Base-by-base conservation (phyloP, 2,113 vertebrate species). In the Cephalopterus ornatus region DNA sequence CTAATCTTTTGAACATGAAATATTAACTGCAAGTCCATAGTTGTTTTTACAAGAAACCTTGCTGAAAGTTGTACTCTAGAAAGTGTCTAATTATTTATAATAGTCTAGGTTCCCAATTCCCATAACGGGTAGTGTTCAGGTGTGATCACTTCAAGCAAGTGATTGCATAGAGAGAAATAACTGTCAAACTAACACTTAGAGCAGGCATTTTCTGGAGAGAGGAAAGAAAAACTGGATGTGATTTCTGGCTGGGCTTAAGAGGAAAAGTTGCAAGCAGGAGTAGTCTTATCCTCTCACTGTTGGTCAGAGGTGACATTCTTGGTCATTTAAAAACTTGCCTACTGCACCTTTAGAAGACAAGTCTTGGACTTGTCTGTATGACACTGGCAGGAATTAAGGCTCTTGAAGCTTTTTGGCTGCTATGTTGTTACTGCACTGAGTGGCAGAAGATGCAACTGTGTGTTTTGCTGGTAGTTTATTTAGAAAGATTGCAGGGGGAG, bases 51-150 rank as follows among this genome's bases (percentile, higher is more conserved):
- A 3, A 82, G 33, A 22, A 67, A 33, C 13, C 11, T 78, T 79
- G 28, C 18, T 61, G n/a, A 44, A 81, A 92, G 30, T 4, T 52
- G 4, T 67, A 12, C 32, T 65, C 9, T 9, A 44, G 39, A 12
- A 70, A 56, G 23, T 44, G 47, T 3, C 10, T 41, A 19, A 32
- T 26, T 75, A 67, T 7, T 82, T 55, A 12, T 24, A 52, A 33
- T 33, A n/a, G 26, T 47, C n/a, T 50, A 19, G 15, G 27, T 66
- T 17, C 16, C 44, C 0, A 0, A 41, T 79, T 32, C 32, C 14
- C 20, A n/a, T 26, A 78, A n/a, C 2, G 59, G 28, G 3, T 75
- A 42, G 37, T 21, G 27, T 6, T 18, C 53, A 33, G 33, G 16
- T 5, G 18, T 5, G 11, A 20, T 35, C 3, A 5, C 19, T 62